Conservation (phyloP, 1,140 invertebrate genomes). For the Sweltsa coloradensis region DNA sequence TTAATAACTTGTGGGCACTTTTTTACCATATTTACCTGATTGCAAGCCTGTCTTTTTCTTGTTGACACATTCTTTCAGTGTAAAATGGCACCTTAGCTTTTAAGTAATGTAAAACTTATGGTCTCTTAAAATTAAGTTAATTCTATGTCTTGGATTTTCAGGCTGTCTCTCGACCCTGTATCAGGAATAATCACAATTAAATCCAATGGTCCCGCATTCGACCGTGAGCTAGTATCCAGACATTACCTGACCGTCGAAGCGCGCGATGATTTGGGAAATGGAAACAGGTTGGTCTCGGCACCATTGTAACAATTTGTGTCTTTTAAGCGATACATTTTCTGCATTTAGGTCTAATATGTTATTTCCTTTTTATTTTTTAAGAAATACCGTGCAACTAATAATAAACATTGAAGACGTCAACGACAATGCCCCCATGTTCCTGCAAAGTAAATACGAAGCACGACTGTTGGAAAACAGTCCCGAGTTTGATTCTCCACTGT, state of each 20-base stretch:
- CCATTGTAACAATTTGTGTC: no score
- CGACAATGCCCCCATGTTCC: conserved; percentile 72
- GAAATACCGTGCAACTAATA: conserved; percentile 74
- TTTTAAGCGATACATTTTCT: no score
- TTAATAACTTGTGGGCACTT: no score
- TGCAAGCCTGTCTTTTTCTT: no score
- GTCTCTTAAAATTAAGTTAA: conserved; percentile 11
- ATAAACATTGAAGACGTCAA: conserved; percentile 81
- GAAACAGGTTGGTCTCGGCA: conserved; percentile 44
- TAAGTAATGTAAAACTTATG: no score
- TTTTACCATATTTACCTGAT: no score
- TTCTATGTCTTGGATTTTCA: conserved; percentile 34
- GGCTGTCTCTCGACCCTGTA: conserved; percentile 65
- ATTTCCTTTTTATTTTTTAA: conserved; percentile 15
- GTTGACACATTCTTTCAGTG: no score
- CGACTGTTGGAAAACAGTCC: conserved; percentile 67
- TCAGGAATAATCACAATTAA: conserved; percentile 76
- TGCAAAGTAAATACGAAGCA: conserved; percentile 71
- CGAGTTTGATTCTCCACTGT: conserved; percentile 61
- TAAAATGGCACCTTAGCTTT: no score
- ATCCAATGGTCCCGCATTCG: conserved; percentile 60
- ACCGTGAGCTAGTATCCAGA: conserved; percentile 71
- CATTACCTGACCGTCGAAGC: conserved; percentile 90
- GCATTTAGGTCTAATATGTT: neutral
- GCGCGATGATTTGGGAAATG: conserved; percentile 71